Percentiles rank a stretch among this genome's conserved stretches.
Evolutionary conservation across 1,140 invertebrate genomes (phyloP).

Genomic region (Dufourea novaeangliae): DNA sequence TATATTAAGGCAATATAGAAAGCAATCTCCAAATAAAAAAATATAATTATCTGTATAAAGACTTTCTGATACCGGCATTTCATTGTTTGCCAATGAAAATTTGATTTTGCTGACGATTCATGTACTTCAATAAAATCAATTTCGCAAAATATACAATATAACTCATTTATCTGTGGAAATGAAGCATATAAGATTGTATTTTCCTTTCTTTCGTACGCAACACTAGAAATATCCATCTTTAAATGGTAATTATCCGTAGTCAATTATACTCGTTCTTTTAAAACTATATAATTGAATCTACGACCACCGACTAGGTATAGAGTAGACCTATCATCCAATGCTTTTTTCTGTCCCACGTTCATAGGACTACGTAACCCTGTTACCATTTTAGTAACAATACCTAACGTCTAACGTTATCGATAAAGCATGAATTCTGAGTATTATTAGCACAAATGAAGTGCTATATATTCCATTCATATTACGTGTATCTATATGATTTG

Average conservation of each 20-base stretch:
- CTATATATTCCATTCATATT: no score
- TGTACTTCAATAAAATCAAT: constrained; percentile 44
- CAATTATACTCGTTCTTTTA: no score
- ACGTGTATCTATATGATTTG: no score
- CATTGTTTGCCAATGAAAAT: constrained; percentile 62
- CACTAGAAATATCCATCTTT: not conserved
- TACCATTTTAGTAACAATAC: no score
- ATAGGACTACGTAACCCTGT: no score
- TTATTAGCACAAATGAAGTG: no score
- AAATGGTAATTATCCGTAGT: not conserved
- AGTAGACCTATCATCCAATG: no score
- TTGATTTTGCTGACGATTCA: constrained; percentile 52
- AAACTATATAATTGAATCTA: no score
- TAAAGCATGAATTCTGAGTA: no score
- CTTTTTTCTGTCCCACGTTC: no score
- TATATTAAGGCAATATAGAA: not conserved
- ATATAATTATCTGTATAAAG: not conserved
- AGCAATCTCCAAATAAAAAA: not conserved
- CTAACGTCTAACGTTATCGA: no score
- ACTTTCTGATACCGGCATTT: constrained; percentile 66
- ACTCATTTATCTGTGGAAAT: constrained; percentile 48
- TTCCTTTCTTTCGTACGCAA: not conserved
- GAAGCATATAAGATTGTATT: constrained; percentile 18
- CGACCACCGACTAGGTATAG: no score
- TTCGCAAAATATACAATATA: constrained; percentile 61